These are phyloP conservation scores for Lapara coniferarum DNA, from an alignment of 2,888 invertebrate species.

Conservation along the genomic window DNA sequence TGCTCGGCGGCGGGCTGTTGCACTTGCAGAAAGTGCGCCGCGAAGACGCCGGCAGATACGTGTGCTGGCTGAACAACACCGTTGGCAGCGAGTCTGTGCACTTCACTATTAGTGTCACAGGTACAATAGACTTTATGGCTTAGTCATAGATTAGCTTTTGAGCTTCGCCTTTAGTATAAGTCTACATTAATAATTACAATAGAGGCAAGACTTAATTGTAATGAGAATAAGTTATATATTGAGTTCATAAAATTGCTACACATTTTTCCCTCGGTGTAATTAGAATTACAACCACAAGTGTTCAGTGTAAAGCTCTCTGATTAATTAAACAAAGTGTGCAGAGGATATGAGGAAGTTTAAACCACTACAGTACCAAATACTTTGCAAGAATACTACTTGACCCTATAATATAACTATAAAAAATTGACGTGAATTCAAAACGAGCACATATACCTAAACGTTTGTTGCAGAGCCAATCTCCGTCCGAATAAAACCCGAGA, in stretches of 20 bases:
- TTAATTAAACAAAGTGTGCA: too few species aligned
- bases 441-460: constrained; percentile 1
- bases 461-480: constrained; percentile 87
- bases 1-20: constrained; percentile 83
- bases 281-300: too few species aligned
- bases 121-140: constrained; percentile 63
- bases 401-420: background rate
- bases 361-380: too few species aligned
- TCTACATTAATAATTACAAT: too few species aligned
- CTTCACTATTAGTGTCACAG: constrained; percentile 90
- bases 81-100: constrained; percentile 92
- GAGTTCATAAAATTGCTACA: too few species aligned
- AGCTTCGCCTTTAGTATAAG: too few species aligned
- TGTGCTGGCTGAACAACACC: constrained; percentile 95
- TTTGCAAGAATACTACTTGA: background rate
- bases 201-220: too few species aligned
- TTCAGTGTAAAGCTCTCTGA: too few species aligned
- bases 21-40: constrained; percentile 86
- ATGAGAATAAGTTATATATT: too few species aligned
- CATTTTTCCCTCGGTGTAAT: too few species aligned
- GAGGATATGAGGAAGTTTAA: too few species aligned
- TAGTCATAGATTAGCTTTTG: too few species aligned
- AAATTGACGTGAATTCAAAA: background rate
- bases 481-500: constrained; percentile 90
- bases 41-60: constrained; percentile 93